These are phyloP conservation scores for Notoglanidium macrostoma DNA, from an alignment of 2,797 vertebrate genomes.

Conservation along the genomic window DNA sequence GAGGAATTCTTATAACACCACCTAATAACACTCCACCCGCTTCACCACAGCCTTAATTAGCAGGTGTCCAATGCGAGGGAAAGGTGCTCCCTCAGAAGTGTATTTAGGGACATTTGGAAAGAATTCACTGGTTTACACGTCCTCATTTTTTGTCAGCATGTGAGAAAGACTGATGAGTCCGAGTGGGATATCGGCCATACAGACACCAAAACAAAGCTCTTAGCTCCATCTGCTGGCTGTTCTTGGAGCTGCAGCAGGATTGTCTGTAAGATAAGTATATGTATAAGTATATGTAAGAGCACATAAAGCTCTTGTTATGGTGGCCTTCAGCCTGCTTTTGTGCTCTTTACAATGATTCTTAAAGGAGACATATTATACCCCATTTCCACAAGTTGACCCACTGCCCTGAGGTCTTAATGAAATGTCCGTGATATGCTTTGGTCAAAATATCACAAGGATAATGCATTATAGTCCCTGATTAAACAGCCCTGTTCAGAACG, in stretches of 20 bases:
- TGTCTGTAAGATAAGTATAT: neutral
- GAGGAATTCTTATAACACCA: slow-evolving; percentile 61
- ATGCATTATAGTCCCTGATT: too few relatives aligned
- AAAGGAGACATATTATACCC: too few relatives aligned
- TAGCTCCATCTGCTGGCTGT: slow-evolving; percentile 47
- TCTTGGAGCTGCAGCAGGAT: slow-evolving; percentile 17
- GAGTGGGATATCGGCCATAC: neutral
- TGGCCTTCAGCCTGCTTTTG: slow-evolving; percentile 26
- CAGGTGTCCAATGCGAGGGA: neutral
- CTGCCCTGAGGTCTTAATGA: too few relatives aligned
- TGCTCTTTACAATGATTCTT: neutral
- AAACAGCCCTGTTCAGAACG: too few relatives aligned
- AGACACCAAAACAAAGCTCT: slow-evolving; percentile 13
- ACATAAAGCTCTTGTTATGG: neutral
- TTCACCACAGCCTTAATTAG: slow-evolving; percentile 55
- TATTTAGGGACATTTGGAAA: neutral
- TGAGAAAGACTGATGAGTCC: neutral
- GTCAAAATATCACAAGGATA: too few relatives aligned
- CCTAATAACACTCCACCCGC: slow-evolving; percentile 56
- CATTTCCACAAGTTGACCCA: too few relatives aligned
- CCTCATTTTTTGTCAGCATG: neutral
- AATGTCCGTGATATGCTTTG: too few relatives aligned
- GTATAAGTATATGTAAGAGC: neutral
- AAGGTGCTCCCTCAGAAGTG: neutral
- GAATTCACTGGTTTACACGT: slow-evolving; percentile 17